phyloP scores from a whole-genome alignment of 2,797 vertebrate species.

The Leptatherina wallacei region DNA sequence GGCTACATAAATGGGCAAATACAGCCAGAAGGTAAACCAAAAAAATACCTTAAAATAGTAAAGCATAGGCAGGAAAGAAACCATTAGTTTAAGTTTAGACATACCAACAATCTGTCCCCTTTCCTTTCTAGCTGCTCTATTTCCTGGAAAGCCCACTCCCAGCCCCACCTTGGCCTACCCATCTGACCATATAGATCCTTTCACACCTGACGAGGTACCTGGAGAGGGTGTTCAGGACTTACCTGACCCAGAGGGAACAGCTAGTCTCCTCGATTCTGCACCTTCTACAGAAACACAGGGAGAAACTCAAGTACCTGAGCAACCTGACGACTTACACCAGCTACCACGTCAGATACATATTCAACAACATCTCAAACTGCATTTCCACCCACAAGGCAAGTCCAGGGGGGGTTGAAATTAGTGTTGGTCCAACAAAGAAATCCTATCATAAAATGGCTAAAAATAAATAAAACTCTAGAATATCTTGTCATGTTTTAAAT shows the following conservation, averaged over 20 bases:
- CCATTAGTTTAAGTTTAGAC: not conserved
- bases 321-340: constrained; percentile 56
- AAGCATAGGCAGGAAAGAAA: not conserved
- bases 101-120: not conserved
- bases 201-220: constrained; percentile 39
- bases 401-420: constrained; percentile 10
- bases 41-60: not conserved
- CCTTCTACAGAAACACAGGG: constrained; percentile 38
- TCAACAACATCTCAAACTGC: constrained; percentile 82
- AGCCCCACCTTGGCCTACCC: constrained; percentile 41
- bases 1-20: constrained; percentile 75
- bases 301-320: constrained; percentile 31
- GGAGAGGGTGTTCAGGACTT: constrained; percentile 31
- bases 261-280: constrained; percentile 29
- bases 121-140: constrained; percentile 46
- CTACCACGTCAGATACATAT: constrained; percentile 78
- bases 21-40: constrained; percentile 75
- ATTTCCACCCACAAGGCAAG: constrained; percentile 76
- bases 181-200: constrained; percentile 39
- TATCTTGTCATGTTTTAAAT: not conserved
- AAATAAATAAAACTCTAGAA: not conserved
- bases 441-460: not conserved
- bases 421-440: not conserved
- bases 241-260: constrained; percentile 11
- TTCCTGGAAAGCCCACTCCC: constrained; percentile 55